A percentile compares a stretch with the other conserved stretches of the same genome.
Evolutionary conservation across 2,888 invertebrate species (phyloP).

Genomic region (Ichneumoninae sp.): DNA sequence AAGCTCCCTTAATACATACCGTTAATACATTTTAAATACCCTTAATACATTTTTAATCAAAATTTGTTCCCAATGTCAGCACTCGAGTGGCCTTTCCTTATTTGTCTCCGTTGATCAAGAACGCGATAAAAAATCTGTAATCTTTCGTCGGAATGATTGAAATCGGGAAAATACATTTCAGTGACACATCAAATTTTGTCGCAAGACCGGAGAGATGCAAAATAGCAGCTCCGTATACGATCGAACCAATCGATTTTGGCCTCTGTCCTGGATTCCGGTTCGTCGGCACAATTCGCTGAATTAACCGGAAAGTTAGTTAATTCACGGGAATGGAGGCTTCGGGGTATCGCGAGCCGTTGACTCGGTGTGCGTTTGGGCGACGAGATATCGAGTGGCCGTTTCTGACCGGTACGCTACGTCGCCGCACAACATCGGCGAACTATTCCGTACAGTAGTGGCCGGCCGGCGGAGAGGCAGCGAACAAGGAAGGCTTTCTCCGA

Average conservation of each 20-base stretch:
- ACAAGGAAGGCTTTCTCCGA: slow-evolving; percentile 81
- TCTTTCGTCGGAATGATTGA: no score
- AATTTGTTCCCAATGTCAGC: no score
- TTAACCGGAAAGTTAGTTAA: slow-evolving; percentile 44
- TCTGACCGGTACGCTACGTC: slow-evolving; percentile 10
- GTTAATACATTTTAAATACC: no score
- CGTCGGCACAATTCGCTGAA: neutral
- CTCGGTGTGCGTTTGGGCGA: slow-evolving; percentile 25
- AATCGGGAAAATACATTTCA: no score
- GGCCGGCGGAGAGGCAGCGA: slow-evolving; percentile 60
- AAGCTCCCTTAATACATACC: no score
- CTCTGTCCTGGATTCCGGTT: slow-evolving; percentile 1
- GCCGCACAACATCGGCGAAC: neutral
- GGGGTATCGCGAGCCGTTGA: slow-evolving; percentile 53
- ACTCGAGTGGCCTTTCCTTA: no score
- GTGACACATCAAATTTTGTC: no score
- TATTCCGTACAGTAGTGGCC: slow-evolving; percentile 44
- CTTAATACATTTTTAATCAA: no score
- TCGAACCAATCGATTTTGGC: neutral
- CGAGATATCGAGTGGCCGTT: slow-evolving; percentile 51
- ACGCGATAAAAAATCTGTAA: no score
- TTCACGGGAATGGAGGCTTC: slow-evolving; percentile 19
- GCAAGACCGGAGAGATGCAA: no score
- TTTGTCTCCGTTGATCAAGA: no score
- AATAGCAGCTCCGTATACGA: neutral